Evolutionary conservation across 1,140 invertebrate species (phyloP).

Genomic region (Zaprionus vittiger): DNA sequence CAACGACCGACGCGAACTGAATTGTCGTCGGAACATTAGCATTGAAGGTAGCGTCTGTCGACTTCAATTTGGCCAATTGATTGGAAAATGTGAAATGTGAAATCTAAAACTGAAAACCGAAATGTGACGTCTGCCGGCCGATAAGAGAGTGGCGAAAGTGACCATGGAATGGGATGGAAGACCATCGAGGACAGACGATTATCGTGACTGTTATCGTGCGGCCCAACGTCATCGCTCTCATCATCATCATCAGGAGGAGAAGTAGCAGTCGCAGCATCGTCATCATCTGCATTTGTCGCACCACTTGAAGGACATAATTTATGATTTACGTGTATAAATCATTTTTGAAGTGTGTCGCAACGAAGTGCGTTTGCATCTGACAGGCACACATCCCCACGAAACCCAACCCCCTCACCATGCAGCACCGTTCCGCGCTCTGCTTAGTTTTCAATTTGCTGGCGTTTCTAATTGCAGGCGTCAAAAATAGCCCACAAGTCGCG

Average conservation of each 20-base stretch:
- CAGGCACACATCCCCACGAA: constrained; percentile 24
- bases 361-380: constrained; percentile 45
- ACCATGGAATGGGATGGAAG: constrained; percentile 6
- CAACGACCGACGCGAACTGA: constrained; percentile 73
- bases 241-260: constrained; percentile 23
- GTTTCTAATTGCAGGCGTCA: constrained; percentile 76
- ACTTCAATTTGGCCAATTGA: constrained; percentile 55
- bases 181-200: constrained; percentile 8
- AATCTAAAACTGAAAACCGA: constrained; percentile 15
- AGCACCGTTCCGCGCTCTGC: neutral
- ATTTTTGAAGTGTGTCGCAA: constrained; percentile 64
- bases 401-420: neutral
- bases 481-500: constrained; percentile 60
- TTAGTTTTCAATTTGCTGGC: constrained; percentile 63
- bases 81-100: constrained; percentile 58
- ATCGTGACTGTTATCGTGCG: neutral
- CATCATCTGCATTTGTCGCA: constrained; percentile 68
- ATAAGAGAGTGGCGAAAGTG: constrained; percentile 11
- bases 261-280: constrained; percentile 10
- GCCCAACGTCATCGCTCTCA: constrained; percentile 13
- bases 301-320: constrained; percentile 76
- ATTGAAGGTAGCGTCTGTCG: constrained; percentile 52
- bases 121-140: constrained; percentile 33
- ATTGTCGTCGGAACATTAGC: constrained; percentile 49
- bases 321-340: constrained; percentile 78